A percentile compares a stretch with the other conserved stretches of the same genome.
phyloP scores from a whole-genome alignment of 2,888 invertebrate genomes.

The Chloroclystis v-ata region DNA sequence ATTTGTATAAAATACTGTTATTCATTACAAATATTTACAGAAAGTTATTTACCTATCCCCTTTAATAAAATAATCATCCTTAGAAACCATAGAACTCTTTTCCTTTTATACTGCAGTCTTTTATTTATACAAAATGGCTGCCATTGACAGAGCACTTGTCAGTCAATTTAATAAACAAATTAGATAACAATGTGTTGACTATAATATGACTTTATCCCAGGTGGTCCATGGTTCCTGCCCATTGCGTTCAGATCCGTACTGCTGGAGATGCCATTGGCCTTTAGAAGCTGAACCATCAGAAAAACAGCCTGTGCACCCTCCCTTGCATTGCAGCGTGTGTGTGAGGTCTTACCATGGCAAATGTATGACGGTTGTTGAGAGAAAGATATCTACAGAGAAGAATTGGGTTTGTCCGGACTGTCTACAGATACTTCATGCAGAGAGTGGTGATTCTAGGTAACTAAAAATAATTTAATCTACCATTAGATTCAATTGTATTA shows the following conservation, averaged over 20 bases:
- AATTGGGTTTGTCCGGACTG: slow-evolving; percentile 94
- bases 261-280: slow-evolving; percentile 94
- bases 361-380: slow-evolving; percentile 80
- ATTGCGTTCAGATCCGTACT: slow-evolving; percentile 84
- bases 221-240: slow-evolving; percentile 36
- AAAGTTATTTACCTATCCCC: no score
- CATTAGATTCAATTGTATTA: no score
- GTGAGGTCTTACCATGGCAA: slow-evolving; percentile 90
- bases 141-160: slow-evolving; percentile 12
- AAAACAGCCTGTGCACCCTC: slow-evolving; percentile 41
- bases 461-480: slow-evolving; percentile 18
- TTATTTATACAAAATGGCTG: slow-evolving; percentile 37
- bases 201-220: slow-evolving; percentile 31
- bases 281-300: slow-evolving; percentile 68
- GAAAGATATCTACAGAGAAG: slow-evolving; percentile 57
- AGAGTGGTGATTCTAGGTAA: slow-evolving; percentile 83
- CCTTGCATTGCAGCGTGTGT: slow-evolving; percentile 87
- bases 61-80: not conserved
- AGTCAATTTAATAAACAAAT: not conserved
- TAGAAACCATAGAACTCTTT: slow-evolving; percentile 4
- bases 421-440: slow-evolving; percentile 82
- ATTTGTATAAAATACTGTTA: no score
- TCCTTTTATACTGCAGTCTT: slow-evolving; percentile 9
- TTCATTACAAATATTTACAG: no score
- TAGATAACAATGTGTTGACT: not conserved